These are phyloP conservation scores for Epinephelus malabaricus DNA, from an alignment of 2,797 vertebrate species.

Conservation along the genomic window DNA sequence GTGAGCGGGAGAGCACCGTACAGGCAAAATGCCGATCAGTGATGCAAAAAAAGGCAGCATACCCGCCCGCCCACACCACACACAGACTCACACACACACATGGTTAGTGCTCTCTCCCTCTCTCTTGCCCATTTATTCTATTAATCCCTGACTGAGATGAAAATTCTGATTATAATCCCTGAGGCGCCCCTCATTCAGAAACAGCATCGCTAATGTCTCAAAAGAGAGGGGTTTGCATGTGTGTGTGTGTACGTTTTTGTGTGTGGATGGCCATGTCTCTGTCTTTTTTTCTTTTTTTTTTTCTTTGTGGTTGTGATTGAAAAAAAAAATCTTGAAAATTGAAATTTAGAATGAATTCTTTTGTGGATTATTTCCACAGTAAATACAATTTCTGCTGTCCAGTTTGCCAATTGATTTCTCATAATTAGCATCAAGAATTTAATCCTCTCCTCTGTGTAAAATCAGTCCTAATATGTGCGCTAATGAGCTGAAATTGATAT, in stretches of 20 bases:
- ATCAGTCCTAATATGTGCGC: constrained; percentile 39
- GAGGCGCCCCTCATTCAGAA: constrained; percentile 78
- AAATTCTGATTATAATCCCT: constrained; percentile 83
- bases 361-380: constrained; percentile 44
- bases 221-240: constrained; percentile 60
- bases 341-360: constrained; percentile 54
- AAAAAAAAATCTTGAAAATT: constrained; percentile 52
- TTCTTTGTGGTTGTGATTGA: constrained; percentile 38
- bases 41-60: constrained; percentile 62
- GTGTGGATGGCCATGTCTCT: constrained; percentile 24
- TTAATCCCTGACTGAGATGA: constrained; percentile 83
- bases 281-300: neutral
- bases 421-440: constrained; percentile 49
- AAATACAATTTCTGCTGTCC: constrained; percentile 48
- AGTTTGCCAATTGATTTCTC: constrained; percentile 51
- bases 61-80: constrained; percentile 36
- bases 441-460: constrained; percentile 39
- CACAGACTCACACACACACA: constrained; percentile 40
- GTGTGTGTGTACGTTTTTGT: constrained; percentile 37
- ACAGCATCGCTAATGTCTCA: constrained; percentile 78
- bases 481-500: constrained; percentile 56
- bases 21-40: constrained; percentile 64
- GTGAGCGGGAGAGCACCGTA: constrained; percentile 31
- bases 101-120: constrained; percentile 43
- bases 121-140: constrained; percentile 80